Base-by-base conservation (phyloP, 2,888 invertebrate genomes). In the Acholoe squamosa region DNA sequence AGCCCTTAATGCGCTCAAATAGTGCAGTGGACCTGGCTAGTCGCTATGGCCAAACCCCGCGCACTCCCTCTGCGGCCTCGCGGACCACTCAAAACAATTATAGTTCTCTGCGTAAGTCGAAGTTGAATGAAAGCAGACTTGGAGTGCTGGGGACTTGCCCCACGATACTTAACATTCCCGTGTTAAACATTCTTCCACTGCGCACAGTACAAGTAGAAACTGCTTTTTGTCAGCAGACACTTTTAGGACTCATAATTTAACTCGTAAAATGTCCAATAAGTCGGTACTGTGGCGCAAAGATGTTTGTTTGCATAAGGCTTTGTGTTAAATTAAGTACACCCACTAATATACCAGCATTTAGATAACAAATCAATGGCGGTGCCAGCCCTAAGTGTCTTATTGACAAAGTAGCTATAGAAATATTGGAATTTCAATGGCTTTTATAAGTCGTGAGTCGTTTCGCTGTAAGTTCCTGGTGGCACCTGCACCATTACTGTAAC, bases 21-120 rank as follows among this genome's bases (percentile, higher is more conserved):
- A 99, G 98, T 90, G 99, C 99, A 77, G 98, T 99, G 94, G 99
- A 99, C 96, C 97, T 98, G 93, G 98, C 98, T 19, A 86, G 89
- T 28, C 56, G 89, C 33, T 12, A 52, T 34, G 43, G 80, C 34
- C 67, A 89, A 25, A 51, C 34, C 28, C 71, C 76, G 12, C 67
- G 77, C 19, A 43, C 77, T 14, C 52, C 88, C 52, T 54, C 80
- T 16, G 33, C 89, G 22, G 31, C 76, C 22, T 7, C 89, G 19
- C 80, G 71, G 34, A 80, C 25, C 33, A 31, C 76, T 10, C 31
- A 43, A 43, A 91, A 88, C 91, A 90, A 91, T 89, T 92, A 92
- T 71, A 91, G 84, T 86, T 92, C 92, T n/a, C 86, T 92, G 89
- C 92, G 92, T 92, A 92, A 91, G 92, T 92, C 33, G 10, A 34